A percentile compares a stretch with the other conserved stretches of the same genome.
phyloP scores from a whole-genome alignment of 2,888 invertebrate genomes.

The Trachelus troglodyta region DNA sequence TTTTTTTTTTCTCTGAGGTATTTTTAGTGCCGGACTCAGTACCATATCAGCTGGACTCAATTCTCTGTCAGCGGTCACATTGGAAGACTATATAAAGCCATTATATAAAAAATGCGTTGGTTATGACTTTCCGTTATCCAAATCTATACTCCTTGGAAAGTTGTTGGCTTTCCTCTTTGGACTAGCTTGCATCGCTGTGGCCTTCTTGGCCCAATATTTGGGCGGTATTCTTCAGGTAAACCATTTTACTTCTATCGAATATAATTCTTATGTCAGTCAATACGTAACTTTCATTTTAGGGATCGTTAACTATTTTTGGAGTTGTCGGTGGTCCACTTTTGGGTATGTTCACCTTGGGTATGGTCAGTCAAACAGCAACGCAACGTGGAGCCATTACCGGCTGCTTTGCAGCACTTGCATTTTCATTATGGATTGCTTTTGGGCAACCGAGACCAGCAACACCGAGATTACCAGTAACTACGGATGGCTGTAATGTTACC shows the following conservation, averaged over 20 bases:
- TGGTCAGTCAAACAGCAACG: constrained; percentile 81
- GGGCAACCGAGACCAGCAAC: constrained; percentile 79
- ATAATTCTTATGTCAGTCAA: background rate
- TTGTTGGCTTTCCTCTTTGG: constrained; percentile 80
- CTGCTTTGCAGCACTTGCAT: constrained; percentile 72
- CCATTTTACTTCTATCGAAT: background rate
- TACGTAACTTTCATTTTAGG: constrained; percentile 22
- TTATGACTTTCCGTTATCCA: constrained; percentile 37
- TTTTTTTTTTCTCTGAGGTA: constrained; percentile 66
- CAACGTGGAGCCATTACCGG: constrained; percentile 79
- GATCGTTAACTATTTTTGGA: constrained; percentile 86
- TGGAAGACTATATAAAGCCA: constrained; percentile 84
- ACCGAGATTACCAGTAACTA: constrained; percentile 70
- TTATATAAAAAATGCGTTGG: constrained; percentile 36
- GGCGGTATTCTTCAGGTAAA: constrained; percentile 84
- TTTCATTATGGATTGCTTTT: constrained; percentile 87
- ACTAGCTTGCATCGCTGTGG: constrained; percentile 79
- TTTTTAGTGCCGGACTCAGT: constrained; percentile 91
- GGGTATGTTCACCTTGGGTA: constrained; percentile 86
- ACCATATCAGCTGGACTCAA: constrained; percentile 93
- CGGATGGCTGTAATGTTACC: constrained; percentile 69
- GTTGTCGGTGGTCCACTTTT: constrained; percentile 89
- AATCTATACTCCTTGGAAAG: constrained; percentile 65
- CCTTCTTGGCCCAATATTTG: constrained; percentile 84
- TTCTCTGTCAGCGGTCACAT: constrained; percentile 88